These are phyloP conservation scores for Bos taurus DNA, from an alignment of 2,113 vertebrate genomes.

Conservation along the genomic window DNA sequence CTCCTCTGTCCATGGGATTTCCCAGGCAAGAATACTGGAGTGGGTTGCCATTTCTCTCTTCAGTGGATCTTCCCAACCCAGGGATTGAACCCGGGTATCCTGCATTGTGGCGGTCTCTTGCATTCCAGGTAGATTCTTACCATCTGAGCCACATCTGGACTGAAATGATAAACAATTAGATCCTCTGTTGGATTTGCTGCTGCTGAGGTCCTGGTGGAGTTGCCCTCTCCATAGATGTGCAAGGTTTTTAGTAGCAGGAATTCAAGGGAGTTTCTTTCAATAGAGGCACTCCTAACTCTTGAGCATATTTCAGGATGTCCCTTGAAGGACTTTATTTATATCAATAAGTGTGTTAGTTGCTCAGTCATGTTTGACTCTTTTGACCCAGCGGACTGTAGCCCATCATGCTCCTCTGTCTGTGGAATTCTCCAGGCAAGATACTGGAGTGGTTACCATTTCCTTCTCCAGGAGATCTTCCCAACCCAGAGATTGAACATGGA, in stretches of 20 bases:
- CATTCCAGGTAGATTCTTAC: neutral
- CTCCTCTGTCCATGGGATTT: neutral
- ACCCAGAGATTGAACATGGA: neutral
- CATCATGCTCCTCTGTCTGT: neutral
- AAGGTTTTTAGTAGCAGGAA: fast-evolving
- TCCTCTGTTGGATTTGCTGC: no score
- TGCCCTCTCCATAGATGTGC: fast-evolving
- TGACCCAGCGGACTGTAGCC: neutral
- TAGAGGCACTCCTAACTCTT: neutral
- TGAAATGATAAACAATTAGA: fast-evolving
- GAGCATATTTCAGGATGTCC: fast-evolving
- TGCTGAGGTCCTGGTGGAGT: fast-evolving
- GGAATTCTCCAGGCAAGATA: neutral
- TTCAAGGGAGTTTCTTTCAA: fast-evolving
- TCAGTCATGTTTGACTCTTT: neutral
- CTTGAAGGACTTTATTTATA: neutral
- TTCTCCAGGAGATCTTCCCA: neutral
- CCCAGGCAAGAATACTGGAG: neutral
- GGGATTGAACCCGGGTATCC: fast-evolving
- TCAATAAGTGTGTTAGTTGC: neutral
- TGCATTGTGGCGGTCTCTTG: neutral
- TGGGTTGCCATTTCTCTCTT: neutral
- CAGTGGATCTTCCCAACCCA: neutral
- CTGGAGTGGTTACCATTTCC: neutral
- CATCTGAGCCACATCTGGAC: neutral